Evolutionary conservation across 2,797 vertebrate genomes (phyloP).

Genomic region (Carcharodon carcharias): DNA sequence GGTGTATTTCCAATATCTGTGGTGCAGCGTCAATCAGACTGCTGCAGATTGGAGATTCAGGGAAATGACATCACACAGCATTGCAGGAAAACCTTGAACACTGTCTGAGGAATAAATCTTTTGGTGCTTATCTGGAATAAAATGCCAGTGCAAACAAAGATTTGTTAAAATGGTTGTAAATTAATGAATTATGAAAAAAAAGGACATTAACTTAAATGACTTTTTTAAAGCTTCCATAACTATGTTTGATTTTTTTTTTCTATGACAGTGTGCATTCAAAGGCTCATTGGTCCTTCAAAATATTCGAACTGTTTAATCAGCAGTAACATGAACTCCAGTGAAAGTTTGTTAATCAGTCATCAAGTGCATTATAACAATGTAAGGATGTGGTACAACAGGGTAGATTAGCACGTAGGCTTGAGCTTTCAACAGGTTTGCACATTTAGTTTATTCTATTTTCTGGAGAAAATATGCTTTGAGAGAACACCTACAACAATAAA

Average conservation of each 20-base stretch:
- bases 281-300: neutral
- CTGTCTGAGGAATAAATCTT: neutral
- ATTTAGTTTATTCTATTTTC: neutral
- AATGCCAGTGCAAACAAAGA: neutral
- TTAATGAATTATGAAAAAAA: neutral
- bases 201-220: neutral
- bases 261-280: neutral
- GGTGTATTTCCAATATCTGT: neutral
- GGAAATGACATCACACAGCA: neutral
- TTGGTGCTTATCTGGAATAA: slow-evolving; percentile 13
- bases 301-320: neutral
- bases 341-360: neutral
- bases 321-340: neutral
- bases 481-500: neutral
- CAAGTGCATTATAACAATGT: neutral
- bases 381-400: neutral
- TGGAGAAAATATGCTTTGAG: neutral
- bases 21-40: neutral
- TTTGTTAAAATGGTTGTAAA: slow-evolving; percentile 15
- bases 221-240: neutral
- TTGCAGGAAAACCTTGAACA: slow-evolving; percentile 30
- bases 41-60: slow-evolving; percentile 6
- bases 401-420: neutral
- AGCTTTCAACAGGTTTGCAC: neutral
- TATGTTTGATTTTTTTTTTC: neutral